Conservation (phyloP, 2,888 invertebrate species). For the Brachyptera putata region DNA sequence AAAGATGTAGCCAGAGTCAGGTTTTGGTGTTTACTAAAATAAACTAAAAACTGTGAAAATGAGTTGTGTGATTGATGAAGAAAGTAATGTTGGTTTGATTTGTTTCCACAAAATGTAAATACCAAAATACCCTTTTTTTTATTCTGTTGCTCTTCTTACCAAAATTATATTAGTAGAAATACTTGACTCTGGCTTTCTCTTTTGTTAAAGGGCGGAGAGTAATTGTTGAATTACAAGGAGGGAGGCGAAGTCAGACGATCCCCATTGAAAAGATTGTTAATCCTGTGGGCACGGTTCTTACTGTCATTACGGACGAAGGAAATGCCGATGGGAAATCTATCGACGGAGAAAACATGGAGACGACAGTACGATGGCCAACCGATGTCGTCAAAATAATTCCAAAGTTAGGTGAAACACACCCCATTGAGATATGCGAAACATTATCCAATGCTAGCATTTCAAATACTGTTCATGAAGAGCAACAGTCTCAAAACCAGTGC, state of each 20-base stretch:
- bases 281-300: conserved; percentile 69
- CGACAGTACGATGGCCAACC: conserved; percentile 33
- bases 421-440: conserved; percentile 23
- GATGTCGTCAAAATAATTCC: conserved; percentile 31
- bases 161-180: neutral
- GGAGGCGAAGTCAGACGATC: conserved; percentile 35
- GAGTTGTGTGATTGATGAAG: neutral
- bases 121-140: neutral
- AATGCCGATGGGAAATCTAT: conserved; percentile 34
- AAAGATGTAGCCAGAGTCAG: conserved; percentile 49
- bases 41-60: neutral
- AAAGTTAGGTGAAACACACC: conserved; percentile 42
- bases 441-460: neutral
- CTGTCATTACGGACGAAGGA: conserved; percentile 44
- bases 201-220: conserved; percentile 62
- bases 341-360: conserved; percentile 34
- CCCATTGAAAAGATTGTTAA: conserved; percentile 67
- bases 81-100: neutral
- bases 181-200: conserved; percentile 80
- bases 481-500: neutral
- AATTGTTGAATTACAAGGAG: conserved; percentile 41
- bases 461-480: neutral
- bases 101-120: neutral
- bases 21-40: conserved; percentile 28
- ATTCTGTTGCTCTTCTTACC: neutral